phyloP scores from a whole-genome alignment of 2,797 vertebrate genomes.

The Arctocebus calabarensis region DNA sequence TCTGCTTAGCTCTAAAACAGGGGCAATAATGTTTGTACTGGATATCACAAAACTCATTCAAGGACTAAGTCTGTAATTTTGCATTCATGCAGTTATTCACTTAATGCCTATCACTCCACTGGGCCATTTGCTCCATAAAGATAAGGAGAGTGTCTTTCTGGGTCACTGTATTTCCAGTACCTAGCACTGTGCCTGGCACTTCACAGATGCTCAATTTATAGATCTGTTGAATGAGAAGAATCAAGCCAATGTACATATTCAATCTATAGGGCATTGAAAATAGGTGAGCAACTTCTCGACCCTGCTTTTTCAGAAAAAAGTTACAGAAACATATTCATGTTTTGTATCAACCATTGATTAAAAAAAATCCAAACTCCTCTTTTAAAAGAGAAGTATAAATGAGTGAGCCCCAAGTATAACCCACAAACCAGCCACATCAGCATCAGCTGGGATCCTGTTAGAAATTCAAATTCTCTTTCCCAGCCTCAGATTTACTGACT shows the following conservation, averaged over 20 bases:
- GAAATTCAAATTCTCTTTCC: neutral
- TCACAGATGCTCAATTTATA: neutral
- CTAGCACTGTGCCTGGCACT: neutral
- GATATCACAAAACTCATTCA: neutral
- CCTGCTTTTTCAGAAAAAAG: neutral
- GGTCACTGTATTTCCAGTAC: neutral
- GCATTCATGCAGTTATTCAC: neutral
- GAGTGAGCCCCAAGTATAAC: neutral
- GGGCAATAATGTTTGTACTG: neutral
- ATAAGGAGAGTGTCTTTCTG: neutral
- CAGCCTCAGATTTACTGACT: neutral
- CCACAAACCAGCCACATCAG: neutral
- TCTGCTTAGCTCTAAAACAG: constrained; percentile 36
- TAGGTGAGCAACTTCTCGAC: neutral
- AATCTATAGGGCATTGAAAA: neutral
- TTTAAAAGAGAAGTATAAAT: neutral
- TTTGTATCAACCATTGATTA: neutral
- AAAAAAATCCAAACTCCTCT: constrained; percentile 42
- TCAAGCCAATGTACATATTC: neutral
- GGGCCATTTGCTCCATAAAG: neutral
- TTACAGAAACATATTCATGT: neutral
- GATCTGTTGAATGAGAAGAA: neutral
- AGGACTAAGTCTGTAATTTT: constrained; percentile 25
- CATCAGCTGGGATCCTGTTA: neutral
- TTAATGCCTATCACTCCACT: neutral